Percentiles rank a stretch among this genome's conserved stretches.
phyloP scores from a whole-genome alignment of 2,888 invertebrate species.

The Frankliniella intonsa region DNA sequence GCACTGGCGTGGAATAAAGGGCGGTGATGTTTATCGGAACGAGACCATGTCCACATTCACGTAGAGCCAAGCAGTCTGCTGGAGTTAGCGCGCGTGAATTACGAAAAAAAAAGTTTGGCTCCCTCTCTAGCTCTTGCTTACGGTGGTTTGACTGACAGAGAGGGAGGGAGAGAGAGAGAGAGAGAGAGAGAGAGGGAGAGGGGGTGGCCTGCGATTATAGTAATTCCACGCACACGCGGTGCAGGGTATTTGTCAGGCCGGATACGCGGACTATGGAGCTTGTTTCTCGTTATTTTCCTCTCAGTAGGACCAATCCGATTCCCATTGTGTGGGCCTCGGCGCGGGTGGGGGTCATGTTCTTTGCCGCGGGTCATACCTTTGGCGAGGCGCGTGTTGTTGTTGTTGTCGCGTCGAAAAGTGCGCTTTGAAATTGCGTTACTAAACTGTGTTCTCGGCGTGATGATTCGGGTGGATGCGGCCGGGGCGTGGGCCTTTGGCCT shows the following conservation, averaged over 20 bases:
- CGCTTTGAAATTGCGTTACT: too few relatives aligned
- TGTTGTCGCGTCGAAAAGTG: too few relatives aligned
- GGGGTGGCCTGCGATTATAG: neutral
- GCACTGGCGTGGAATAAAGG: neutral
- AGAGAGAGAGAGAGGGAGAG: neutral
- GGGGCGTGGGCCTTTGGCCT: too few relatives aligned
- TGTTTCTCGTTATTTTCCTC: neutral
- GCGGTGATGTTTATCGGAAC: neutral
- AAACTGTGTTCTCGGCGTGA: too few relatives aligned
- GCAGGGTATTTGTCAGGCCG: neutral
- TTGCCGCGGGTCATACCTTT: neutral
- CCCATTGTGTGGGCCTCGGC: neutral
- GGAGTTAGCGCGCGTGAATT: too few relatives aligned
- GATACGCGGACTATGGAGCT: neutral
- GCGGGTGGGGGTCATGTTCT: neutral
- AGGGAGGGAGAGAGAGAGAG: neutral
- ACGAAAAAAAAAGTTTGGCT: neutral
- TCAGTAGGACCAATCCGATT: slow-evolving; percentile 3
- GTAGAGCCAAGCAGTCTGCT: slow-evolving; percentile 12
- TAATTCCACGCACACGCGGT: neutral
- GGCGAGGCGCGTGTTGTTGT: too few relatives aligned
- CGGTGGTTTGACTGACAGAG: neutral
- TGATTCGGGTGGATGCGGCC: too few relatives aligned
- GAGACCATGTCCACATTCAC: too few relatives aligned
- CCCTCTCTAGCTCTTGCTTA: neutral